Evolutionary conservation across 2,797 vertebrate species (phyloP).

Genomic region (Chaetodon trifasciatus): DNA sequence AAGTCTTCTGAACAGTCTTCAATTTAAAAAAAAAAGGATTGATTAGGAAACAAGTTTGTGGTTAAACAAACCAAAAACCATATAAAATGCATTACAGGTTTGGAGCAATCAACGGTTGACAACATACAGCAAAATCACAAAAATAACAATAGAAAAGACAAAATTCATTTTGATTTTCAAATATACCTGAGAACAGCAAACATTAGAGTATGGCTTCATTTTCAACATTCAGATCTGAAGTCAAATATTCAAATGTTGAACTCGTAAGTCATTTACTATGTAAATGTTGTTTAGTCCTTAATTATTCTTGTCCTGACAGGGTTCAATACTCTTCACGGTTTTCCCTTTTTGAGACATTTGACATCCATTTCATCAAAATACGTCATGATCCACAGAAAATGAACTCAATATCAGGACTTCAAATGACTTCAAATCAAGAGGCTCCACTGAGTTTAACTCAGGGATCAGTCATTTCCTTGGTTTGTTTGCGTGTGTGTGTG

Average conservation of each 20-base stretch:
- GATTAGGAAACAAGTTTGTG: background rate
- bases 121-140: constrained; percentile 18
- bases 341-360: constrained; percentile 34
- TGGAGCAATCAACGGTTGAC: constrained; percentile 17
- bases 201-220: constrained; percentile 68
- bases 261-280: background rate
- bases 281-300: constrained; percentile 7
- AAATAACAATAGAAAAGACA: constrained; percentile 37
- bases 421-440: constrained; percentile 1
- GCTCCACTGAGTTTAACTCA: background rate
- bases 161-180: constrained; percentile 51
- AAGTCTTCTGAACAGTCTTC: background rate
- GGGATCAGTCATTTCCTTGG: background rate
- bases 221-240: constrained; percentile 45
- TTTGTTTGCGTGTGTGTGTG: background rate
- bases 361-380: constrained; percentile 3
- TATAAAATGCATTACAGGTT: constrained; percentile 9
- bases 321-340: constrained; percentile 4
- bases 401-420: background rate
- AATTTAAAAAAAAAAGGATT: constrained; percentile 4
- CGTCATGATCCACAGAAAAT: constrained; percentile 4
- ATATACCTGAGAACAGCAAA: constrained; percentile 73
- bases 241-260: constrained; percentile 22
- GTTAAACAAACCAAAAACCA: background rate
- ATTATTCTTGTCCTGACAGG: constrained; percentile 7